These are phyloP conservation scores for Platyscapa corneri DNA, from an alignment of 1,140 invertebrate species.

Conservation along the genomic window DNA sequence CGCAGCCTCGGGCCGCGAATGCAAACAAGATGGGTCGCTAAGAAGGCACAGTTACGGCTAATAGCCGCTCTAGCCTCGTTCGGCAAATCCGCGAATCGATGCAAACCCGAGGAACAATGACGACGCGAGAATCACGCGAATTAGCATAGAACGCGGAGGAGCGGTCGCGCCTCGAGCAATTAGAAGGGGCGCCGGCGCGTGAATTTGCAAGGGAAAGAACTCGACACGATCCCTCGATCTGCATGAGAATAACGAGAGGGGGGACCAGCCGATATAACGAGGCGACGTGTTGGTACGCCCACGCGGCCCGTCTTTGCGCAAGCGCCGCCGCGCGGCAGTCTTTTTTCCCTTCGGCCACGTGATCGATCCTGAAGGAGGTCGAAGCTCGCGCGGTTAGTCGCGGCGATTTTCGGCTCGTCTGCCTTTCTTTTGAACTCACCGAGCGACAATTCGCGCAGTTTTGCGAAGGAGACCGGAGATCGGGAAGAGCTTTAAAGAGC, in stretches of 20 bases:
- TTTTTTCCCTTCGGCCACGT: too few species aligned
- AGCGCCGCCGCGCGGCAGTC: too few species aligned
- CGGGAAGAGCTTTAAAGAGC: too few species aligned
- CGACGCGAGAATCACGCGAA: neutral
- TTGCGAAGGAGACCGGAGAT: neutral
- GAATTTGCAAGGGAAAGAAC: slow-evolving; percentile 42
- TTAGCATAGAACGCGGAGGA: slow-evolving; percentile 36
- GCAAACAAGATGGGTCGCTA: too few species aligned
- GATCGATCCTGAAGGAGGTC: too few species aligned
- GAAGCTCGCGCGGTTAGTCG: too few species aligned
- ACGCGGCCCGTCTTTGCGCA: slow-evolving; percentile 7
- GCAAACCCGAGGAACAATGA: neutral
- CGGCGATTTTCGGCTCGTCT: too few species aligned
- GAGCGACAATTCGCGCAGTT: neutral
- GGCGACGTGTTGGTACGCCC: slow-evolving; percentile 33
- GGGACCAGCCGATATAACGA: too few species aligned
- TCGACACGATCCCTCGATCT: slow-evolving; percentile 7
- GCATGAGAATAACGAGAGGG: too few species aligned
- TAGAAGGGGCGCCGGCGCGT: slow-evolving; percentile 28
- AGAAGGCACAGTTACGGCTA: neutral
- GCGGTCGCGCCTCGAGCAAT: slow-evolving; percentile 6
- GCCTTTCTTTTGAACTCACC: too few species aligned
- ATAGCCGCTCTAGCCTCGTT: neutral
- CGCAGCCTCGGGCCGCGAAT: too few species aligned
- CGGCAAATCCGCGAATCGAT: slow-evolving; percentile 2